phyloP scores from a whole-genome alignment of 2,113 vertebrate genomes.

The Callipepla squamata region DNA sequence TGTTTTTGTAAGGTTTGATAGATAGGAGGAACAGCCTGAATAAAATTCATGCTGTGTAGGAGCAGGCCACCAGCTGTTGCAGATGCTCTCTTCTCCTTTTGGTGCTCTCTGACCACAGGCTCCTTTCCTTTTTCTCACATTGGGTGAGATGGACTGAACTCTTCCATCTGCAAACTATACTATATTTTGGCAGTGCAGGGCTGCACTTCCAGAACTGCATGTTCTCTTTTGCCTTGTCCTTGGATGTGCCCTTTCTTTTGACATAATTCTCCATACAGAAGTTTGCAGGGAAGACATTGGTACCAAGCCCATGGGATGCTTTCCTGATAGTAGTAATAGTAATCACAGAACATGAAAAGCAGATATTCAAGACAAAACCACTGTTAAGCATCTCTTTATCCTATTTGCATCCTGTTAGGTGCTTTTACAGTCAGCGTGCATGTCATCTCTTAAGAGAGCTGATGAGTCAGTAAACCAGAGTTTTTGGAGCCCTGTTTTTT shows the following conservation, averaged over 20 bases:
- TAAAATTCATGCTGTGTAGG: neutral
- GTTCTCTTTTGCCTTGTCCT: neutral
- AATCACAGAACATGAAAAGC: neutral
- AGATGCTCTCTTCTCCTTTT: neutral
- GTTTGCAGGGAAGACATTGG: neutral
- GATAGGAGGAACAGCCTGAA: neutral
- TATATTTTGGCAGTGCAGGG: neutral
- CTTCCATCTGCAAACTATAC: neutral
- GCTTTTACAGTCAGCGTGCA: neutral
- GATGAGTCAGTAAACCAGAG: neutral
- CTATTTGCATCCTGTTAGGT: neutral
- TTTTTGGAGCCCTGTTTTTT: neutral
- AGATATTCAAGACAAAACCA: neutral
- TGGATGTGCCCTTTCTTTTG: neutral
- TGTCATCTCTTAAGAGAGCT: neutral
- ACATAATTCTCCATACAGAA: neutral
- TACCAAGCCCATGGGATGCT: neutral
- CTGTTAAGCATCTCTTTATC: neutral
- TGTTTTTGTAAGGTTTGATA: neutral
- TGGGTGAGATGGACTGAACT: accelerated
- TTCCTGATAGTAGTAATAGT: neutral
- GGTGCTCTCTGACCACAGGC: neutral
- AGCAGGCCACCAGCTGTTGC: neutral
- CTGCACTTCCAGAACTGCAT: neutral
- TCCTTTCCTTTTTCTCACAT: neutral